A percentile compares a stretch with the other conserved stretches of the same genome.
Evolutionary conservation across 2,113 vertebrate species (phyloP).

Genomic region (Chrysemys picta): DNA sequence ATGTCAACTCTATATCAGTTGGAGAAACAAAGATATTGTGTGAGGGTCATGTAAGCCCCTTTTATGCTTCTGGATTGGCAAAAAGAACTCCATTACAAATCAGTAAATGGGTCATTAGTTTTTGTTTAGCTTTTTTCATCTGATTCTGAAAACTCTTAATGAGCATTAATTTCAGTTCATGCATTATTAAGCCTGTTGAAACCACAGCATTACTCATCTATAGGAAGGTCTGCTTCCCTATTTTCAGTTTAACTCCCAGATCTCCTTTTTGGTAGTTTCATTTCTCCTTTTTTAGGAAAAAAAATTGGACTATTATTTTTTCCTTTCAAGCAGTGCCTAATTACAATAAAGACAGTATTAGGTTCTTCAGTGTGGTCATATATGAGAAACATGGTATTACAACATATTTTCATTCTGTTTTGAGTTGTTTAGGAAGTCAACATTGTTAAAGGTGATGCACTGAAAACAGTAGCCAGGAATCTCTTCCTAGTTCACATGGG

Average conservation of each 20-base stretch:
- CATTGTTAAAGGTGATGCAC: constrained; percentile 25
- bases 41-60: not conserved
- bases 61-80: not conserved
- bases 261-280: constrained; percentile 68
- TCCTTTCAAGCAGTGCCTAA: not conserved
- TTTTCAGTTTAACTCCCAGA: constrained; percentile 58
- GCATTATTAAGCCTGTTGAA: not conserved
- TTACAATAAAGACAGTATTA: constrained; percentile 31
- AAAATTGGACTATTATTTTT: not conserved
- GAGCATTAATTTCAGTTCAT: not conserved
- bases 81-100: constrained; percentile 20
- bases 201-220: constrained; percentile 26
- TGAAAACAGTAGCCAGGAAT: constrained; percentile 11
- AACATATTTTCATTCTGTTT: not conserved
- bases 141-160: not conserved
- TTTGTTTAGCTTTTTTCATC: not conserved
- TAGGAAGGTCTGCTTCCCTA: constrained; percentile 47
- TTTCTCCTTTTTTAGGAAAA: constrained; percentile 72
- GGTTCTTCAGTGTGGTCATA: constrained; percentile 1
- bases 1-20: not conserved
- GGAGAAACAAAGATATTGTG: not conserved
- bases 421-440: constrained; percentile 28
- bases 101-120: not conserved
- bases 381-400: constrained; percentile 27
- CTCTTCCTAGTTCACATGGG: not conserved